Percentiles rank a stretch among this genome's conserved stretches.
Conservation (phyloP, 2,888 invertebrate genomes). For the Blastobasis adustella region DNA sequence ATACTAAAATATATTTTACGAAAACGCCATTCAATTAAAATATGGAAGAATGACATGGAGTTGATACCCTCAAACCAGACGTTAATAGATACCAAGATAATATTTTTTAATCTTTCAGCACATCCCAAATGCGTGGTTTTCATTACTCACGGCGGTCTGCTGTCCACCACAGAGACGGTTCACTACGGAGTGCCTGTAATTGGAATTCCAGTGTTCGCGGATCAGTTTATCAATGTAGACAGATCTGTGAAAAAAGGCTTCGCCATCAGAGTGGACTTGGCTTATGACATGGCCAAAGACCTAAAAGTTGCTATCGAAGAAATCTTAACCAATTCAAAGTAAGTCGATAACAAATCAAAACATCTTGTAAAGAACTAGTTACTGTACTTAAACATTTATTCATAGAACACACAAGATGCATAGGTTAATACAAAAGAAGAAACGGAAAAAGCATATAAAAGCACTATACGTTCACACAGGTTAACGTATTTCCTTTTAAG, state of each 20-base stretch:
- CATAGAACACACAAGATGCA: no score
- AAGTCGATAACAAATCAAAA: conserved; percentile 9
- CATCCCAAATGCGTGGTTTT: conserved; percentile 50
- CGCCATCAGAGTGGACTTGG: conserved; percentile 27
- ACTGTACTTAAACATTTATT: no score
- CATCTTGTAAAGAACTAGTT: no score
- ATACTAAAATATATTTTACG: no score
- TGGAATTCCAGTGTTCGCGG: conserved; percentile 47
- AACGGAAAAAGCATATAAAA: no score
- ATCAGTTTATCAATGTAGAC: conserved; percentile 43
- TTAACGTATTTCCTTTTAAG: no score
- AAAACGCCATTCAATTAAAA: no score
- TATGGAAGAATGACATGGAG: no score
- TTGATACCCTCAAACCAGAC: no score
- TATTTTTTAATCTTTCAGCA: conserved; percentile 25
- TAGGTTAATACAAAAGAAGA: no score
- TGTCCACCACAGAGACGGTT: conserved; percentile 44
- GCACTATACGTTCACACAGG: no score
- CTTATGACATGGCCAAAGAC: conserved; percentile 23
- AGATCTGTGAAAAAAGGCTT: conserved; percentile 36
- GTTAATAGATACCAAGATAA: no score
- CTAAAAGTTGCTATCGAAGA: conserved; percentile 29
- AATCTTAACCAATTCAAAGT: conserved; percentile 27
- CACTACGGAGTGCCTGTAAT: conserved; percentile 45
- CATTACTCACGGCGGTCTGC: conserved; percentile 53